Evolutionary conservation across 1,140 invertebrate species (phyloP).

Genomic region (Camponotus floridanus): DNA sequence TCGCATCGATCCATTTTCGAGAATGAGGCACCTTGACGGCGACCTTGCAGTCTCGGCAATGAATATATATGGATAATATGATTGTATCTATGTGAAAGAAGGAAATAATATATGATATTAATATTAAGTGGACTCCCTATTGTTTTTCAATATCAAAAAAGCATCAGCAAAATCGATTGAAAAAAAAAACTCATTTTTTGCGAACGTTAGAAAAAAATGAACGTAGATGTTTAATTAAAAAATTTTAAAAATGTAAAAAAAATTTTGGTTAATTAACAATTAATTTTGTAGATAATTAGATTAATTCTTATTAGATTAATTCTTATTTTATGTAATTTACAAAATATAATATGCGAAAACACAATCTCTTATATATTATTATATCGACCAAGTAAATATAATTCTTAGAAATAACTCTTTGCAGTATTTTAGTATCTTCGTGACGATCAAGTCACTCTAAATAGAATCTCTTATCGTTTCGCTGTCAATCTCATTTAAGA

Average conservation of each 20-base stretch:
- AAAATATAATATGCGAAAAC: neutral
- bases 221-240: neutral
- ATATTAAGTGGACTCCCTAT: neutral
- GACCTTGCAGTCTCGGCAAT: constrained; percentile 43
- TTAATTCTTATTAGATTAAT: constrained; percentile 4
- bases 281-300: neutral
- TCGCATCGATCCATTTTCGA: constrained; percentile 59
- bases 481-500: constrained; percentile 21
- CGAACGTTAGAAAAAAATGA: neutral
- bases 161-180: neutral
- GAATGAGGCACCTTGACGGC: constrained; percentile 53
- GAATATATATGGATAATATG: constrained; percentile 31
- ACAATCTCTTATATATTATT: too few relatives aligned
- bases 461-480: neutral
- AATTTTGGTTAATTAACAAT: neutral
- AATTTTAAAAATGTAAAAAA: neutral
- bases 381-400: neutral
- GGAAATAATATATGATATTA: constrained; percentile 38
- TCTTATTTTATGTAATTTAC: neutral
- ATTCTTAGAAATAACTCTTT: neutral
- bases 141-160: constrained; percentile 21
- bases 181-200: neutral
- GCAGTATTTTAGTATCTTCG: constrained; percentile 23
- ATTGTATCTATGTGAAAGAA: constrained; percentile 45
- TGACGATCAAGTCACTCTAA: constrained; percentile 7